Base-by-base conservation (phyloP, 2,797 vertebrate species). In the Megalops cyprinoides region DNA sequence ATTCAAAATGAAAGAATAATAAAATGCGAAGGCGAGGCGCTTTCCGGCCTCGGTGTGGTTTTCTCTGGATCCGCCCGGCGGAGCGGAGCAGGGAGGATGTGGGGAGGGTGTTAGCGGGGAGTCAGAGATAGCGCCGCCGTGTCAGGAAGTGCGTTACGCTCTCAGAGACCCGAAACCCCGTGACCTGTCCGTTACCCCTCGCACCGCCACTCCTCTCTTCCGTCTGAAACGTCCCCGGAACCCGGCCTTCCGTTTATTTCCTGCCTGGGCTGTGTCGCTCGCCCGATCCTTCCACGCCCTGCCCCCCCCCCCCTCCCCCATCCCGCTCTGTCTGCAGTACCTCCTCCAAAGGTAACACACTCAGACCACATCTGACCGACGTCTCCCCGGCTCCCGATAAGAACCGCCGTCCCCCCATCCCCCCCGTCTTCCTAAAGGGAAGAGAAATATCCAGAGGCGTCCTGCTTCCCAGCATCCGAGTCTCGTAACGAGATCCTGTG, bases 131-230 rank as follows among this genome's bases (percentile, higher is more conserved):
- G 89, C 87, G 69, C 51, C 78, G 53, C 85, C 83, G 74, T 84
- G 87, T 93, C 94, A 92, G 95, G 95, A 90, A 91, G 90, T 89
- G 90, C 88, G 91, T 87, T 85, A 84, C 48, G 87, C 84, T 44
- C 20, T 89, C 90, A 91, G 92, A 93, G 93, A 92, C 88, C 80
- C 88, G 91, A 92, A 87, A 92, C 92, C 97, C 95, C 97, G 97
- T 98, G 97, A 99, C 96, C 97, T 97, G 93, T 97, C 96, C 97
- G 96, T 98, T 98, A 97, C 96, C 95, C 95, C 94, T 90, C 91
- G 94, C 90, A 89, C 88, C 87, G 82, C 94, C 94, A 93, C 94
- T 95, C 95, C 94, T 92, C 93, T 95, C 95, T 96, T 96, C 96
- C 95, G 97, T 95, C 95, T n/a, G n/a, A n/a, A n/a, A n/a, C 94